Base-by-base conservation (phyloP, 2,113 vertebrate genomes). In the Tetraodon nigroviridis region DNA sequence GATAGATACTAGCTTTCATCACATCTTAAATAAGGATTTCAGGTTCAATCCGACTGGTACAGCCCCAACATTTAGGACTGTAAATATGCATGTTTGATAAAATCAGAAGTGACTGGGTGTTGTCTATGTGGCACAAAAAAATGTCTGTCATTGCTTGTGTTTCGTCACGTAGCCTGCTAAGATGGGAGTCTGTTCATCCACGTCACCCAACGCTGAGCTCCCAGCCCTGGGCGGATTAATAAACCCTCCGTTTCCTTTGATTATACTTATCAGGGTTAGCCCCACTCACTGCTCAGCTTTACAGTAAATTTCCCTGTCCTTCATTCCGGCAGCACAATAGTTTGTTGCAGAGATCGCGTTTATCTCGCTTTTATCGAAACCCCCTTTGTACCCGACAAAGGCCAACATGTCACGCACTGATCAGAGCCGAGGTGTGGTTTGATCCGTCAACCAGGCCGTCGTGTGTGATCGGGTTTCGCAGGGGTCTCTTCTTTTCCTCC, bases 401-500 rank as follows among this genome's bases (percentile, higher is more conserved):
- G 42, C 67, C 67, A 75, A 59, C 66, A 70, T 65, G 44, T 77
- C 72, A 41, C 46, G 70, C 40, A 51, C n/a, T 52, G 72, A 78
- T 68, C 74, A 71, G 75, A 84, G 71, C 71, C 65, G 58, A 81
- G 78, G 51, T 82, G 82, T 67, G 68, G 86, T 89, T 90, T 91
- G 89, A 91, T 90, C 90, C 82, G 55, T 83, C 84, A 82, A 85
- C 78, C 86, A 74, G n/a, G 77, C 59, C 58, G 63, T 79, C 76
- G 71, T 76, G 82, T 84, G 70, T 80, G 87, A 90, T 91, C 81
- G 84, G 69, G 84, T 89, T 89, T 90, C 86, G 86, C 59, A 69
- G 58, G 64, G 64, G 64, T 81, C 72, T 73, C 77, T 71, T 67
- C 64, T 70, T 79, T 73, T 78, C 72, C 78, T 71, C 66, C 58